These are phyloP conservation scores for Platorchestia sp. DNA, from an alignment of 1,140 invertebrate species.

Conservation along the genomic window DNA sequence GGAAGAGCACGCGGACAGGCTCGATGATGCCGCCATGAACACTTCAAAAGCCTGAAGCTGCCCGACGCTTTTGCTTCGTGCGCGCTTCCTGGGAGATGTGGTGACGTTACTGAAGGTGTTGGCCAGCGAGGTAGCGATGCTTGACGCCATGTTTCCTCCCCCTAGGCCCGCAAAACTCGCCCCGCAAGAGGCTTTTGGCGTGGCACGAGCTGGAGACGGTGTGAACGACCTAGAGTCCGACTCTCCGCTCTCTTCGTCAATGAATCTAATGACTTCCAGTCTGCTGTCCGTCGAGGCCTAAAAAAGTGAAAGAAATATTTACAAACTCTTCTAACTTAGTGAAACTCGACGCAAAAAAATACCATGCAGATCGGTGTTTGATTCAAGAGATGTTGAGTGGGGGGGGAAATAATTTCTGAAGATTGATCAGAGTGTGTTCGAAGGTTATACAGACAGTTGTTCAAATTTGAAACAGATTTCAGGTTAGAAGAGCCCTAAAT, in stretches of 20 bases:
- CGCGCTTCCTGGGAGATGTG: conserved; percentile 43
- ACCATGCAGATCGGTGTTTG: background rate
- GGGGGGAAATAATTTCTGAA: background rate
- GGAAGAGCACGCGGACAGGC: conserved; percentile 11
- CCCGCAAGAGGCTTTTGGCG: conserved; percentile 35
- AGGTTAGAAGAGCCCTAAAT: too few relatives aligned
- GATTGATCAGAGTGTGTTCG: background rate
- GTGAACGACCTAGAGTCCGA: conserved; percentile 64
- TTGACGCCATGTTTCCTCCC: background rate
- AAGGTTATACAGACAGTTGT: background rate
- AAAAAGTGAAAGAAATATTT: background rate
- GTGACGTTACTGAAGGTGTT: conserved; percentile 5
- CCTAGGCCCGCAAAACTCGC: background rate
- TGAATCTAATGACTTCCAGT: conserved; percentile 70
- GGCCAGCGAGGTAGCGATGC: conserved; percentile 35
- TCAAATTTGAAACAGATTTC: background rate
- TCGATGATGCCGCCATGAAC: conserved; percentile 19
- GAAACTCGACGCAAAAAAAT: background rate
- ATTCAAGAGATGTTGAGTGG: background rate
- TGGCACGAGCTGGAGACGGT: conserved; percentile 62
- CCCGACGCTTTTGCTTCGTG: conserved; percentile 85
- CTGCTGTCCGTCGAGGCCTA: conserved; percentile 23
- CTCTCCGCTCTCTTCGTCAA: conserved; percentile 71
- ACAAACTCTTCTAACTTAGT: background rate
- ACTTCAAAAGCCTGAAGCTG: conserved; percentile 83